Conservation (phyloP, 2,113 vertebrate genomes). For the Leucopsar rothschildi region DNA sequence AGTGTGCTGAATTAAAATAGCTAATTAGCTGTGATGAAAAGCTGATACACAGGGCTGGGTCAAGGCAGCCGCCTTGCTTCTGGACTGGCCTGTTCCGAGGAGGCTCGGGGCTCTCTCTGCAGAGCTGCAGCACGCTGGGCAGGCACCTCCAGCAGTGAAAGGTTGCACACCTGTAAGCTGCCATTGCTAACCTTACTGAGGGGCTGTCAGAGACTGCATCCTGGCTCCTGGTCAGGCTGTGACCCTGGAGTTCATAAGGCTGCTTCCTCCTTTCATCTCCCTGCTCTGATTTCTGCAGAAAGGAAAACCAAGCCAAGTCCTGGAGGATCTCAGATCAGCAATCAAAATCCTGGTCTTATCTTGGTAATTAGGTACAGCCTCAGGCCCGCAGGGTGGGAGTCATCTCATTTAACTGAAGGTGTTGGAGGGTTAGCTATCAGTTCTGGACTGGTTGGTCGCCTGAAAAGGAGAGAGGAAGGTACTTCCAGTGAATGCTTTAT, state of each 20-base stretch:
- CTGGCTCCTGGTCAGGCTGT: neutral
- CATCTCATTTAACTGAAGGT: neutral
- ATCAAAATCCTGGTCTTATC: neutral
- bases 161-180: neutral
- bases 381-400: neutral
- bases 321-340: neutral
- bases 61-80: neutral
- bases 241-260: neutral
- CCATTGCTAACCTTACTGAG: neutral
- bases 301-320: neutral
- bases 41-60: neutral
- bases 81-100: neutral
- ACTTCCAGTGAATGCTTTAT: neutral
- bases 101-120: neutral
- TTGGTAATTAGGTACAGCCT: neutral
- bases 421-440: neutral
- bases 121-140: neutral
- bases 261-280: neutral
- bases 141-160: neutral
- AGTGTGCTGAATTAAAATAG: neutral
- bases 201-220: neutral
- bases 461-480: neutral
- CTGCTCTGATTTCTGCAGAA: neutral
- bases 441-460: neutral
- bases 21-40: constrained; percentile 8